Percentiles rank a stretch among this genome's conserved stretches.
Evolutionary conservation across 2,797 vertebrate genomes (phyloP).

Genomic region (Pipistrellus pygmaeus): DNA sequence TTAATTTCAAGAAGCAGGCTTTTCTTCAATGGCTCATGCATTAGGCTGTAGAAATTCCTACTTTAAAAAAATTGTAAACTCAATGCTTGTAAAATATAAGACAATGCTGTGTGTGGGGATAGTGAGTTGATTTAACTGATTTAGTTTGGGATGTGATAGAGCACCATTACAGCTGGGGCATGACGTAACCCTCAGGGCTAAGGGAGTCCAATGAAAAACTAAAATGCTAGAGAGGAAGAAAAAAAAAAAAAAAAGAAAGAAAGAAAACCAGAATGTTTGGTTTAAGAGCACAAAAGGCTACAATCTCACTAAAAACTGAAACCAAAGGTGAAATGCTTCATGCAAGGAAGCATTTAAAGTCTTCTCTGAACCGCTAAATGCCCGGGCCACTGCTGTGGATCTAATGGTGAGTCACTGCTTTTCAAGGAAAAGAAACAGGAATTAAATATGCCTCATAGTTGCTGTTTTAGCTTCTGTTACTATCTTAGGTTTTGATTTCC

Average conservation of each 20-base stretch:
- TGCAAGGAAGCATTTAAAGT: background rate
- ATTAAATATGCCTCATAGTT: background rate
- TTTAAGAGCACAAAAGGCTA: background rate
- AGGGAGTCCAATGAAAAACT: background rate
- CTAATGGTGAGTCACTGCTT: constrained; percentile 54
- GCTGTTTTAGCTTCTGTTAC: background rate
- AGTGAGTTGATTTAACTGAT: constrained; percentile 29
- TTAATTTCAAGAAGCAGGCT: background rate
- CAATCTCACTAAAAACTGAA: background rate
- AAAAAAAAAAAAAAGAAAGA: background rate
- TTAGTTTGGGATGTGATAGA: background rate
- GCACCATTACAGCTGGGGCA: background rate
- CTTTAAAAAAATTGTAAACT: background rate
- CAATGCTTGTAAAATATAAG: background rate
- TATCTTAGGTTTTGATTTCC: constrained; percentile 14
- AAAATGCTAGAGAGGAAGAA: background rate
- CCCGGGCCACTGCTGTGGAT: background rate
- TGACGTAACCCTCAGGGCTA: background rate
- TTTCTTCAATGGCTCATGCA: background rate
- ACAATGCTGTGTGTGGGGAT: no score
- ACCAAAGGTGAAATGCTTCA: background rate
- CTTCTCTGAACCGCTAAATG: background rate
- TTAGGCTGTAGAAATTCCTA: background rate
- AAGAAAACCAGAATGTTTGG: background rate
- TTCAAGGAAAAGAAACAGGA: constrained; percentile 39